Evolutionary conservation across 2,797 vertebrate species (phyloP), one percentile per base, ranked within the genome.

Genomic region (Chrysocyon brachyurus): DNA sequence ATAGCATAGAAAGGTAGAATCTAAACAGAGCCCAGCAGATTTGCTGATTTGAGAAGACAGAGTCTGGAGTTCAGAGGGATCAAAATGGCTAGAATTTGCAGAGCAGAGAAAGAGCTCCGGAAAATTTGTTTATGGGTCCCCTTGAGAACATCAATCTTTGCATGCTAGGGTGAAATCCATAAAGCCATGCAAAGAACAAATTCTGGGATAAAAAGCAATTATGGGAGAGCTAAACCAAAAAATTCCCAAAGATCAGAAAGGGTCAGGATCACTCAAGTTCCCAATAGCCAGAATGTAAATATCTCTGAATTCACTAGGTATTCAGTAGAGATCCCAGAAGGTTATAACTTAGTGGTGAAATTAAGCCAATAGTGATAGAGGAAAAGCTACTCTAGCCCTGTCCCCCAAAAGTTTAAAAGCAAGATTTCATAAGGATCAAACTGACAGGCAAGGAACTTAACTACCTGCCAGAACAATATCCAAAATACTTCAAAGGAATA

Each of bases 121-220:
- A 79, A 95, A 88, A 28, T 12, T 19, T 85, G 21, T 49, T 68
- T 28, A 33, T 7, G 46, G 28, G 61, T 83, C 22, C 79, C 59
- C 10, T 68, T 46, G 36, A 72, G 61, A 97, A 92, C 12, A 78
- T 17, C 19, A 87, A 79, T 83, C 12, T 77, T 75, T 73, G 22
- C 40, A 63, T 10, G n/a, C 21, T 5, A 86, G 66, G 36, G 26
- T 84, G 59, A 91, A 90, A 91, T 68, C 52, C 40, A 26, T 33
- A 14, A 90, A 12, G 40, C 49, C 16, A 91, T 7, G 6, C n/a
- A 91, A 86, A 91, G 57, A 97, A 92, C 56, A 94, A 92, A 84
- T 89, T 92, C 79, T 59, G 59, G 15, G 4, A 61, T 56, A 94
- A 88, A 61, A 9, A 68, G 56, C 6, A 75, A 54, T 75, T 61